Base-by-base conservation (phyloP, 2,113 vertebrate species). In the Tyto alba region DNA sequence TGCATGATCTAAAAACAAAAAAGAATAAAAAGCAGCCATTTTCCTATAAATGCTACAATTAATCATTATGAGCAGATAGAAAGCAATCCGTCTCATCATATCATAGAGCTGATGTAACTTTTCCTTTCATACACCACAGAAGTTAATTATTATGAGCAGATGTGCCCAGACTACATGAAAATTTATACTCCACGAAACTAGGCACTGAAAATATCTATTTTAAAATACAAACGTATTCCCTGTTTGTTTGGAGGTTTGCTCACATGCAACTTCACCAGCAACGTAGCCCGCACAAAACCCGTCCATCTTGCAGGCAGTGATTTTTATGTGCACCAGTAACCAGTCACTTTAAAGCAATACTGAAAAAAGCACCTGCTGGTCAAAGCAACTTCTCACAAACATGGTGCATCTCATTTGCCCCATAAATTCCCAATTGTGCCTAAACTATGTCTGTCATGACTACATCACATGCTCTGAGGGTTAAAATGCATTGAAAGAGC, bases 111-210 rank as follows among this genome's bases (percentile, higher is more conserved):
- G 96, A 98, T 95, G 84, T 88, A 89, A 91, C 95, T 97, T 96
- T 97, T 97, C 97, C 96, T 95, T 96, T 96, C 95, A 92, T 59
- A 94, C 62, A 82, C 89, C 92, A 89, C 92, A 95, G 81, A 95
- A 97, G 96, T 97, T 98, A 98, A 98, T 98, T 98, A 97, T 96
- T 96, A 97, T 73, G 88, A 97, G 96, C 96, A 98, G 97, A 98
- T 97, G 95, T 97, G 96, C 93, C 97, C 85, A 96, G 97, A 98
- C 97, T 97, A 96, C 93, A 96, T 75, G 95, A 97, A 95, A 98
- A 97, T 96, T 97, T 96, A 97, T 94, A 96, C 87, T 85, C 93
- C 60, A 52, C 90, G 92, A 97, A 97, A 96, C 66, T 80, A 82
- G 91, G 82, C 36, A 74, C 22, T 85, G 91, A 96, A 89, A 89